phyloP scores from a whole-genome alignment of 2,797 vertebrate species.

The Acanthopagrus latus region DNA sequence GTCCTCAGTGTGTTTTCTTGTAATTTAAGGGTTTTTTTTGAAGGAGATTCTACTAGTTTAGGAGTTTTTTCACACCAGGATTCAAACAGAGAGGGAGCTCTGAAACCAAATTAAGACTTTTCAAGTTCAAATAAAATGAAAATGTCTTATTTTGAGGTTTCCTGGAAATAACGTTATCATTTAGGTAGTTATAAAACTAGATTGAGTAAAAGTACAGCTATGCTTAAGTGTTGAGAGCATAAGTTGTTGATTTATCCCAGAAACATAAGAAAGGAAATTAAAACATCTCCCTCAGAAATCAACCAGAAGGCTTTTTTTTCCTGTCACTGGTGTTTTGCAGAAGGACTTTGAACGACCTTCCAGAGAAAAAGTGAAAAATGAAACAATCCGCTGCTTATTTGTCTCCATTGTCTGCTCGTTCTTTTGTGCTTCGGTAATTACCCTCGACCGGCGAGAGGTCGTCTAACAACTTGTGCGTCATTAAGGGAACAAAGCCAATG shows the following conservation, averaged over 20 bases:
- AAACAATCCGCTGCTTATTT: neutral
- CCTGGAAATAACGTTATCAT: neutral
- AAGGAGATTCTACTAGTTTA: neutral
- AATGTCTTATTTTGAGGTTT: neutral
- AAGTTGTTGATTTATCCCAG: neutral
- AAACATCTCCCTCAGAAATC: neutral
- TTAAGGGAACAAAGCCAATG: conserved; percentile 20
- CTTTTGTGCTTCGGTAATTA: conserved; percentile 14
- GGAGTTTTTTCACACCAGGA: neutral
- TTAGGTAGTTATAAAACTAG: neutral
- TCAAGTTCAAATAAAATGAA: neutral
- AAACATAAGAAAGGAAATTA: neutral
- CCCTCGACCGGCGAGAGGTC: conserved; percentile 11
- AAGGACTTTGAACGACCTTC: neutral
- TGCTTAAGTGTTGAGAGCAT: no score
- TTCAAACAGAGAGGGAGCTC: neutral
- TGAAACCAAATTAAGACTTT: neutral
- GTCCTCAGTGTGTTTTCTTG: no score
- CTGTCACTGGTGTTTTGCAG: neutral
- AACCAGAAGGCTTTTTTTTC: neutral
- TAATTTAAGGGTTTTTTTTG: no score
- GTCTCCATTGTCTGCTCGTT: neutral
- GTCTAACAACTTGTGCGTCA: conserved; percentile 41
- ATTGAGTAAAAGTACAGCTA: no score
- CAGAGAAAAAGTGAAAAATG: neutral